Conservation (phyloP, 1,140 invertebrate species). For the Aphaenogaster floridana region DNA sequence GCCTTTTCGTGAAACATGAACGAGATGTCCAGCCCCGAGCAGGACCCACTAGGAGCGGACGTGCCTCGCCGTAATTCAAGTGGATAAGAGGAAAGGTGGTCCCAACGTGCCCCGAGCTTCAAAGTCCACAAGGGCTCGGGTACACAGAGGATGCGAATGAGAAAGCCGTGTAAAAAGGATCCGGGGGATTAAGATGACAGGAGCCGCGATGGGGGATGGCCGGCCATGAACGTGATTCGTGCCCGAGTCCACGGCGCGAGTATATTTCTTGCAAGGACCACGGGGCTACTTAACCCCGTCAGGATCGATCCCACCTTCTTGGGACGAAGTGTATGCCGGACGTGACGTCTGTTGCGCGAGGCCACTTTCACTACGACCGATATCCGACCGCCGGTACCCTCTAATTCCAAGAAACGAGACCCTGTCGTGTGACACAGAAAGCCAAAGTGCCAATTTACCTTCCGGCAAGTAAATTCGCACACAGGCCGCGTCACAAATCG, state of each 20-base stretch:
- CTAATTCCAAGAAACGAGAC: background rate
- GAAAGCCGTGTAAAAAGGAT: slow-evolving; percentile 81
- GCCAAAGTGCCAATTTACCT: slow-evolving; percentile 23
- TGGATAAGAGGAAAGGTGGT: slow-evolving; percentile 80
- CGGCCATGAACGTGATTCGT: slow-evolving; percentile 78
- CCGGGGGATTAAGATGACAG: slow-evolving; percentile 81
- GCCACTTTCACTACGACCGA: slow-evolving; percentile 51
- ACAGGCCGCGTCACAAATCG: too few species aligned
- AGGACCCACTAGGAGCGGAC: slow-evolving; percentile 75
- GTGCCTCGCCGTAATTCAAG: slow-evolving; percentile 82
- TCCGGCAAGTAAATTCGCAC: background rate
- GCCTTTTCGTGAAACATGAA: slow-evolving; percentile 74
- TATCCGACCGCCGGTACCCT: slow-evolving; percentile 5
- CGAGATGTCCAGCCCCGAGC: slow-evolving; percentile 72
- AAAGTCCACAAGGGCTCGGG: slow-evolving; percentile 75
- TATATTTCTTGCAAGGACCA: slow-evolving; percentile 71
- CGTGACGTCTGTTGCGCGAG: slow-evolving; percentile 68
- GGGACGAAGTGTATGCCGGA: slow-evolving; percentile 71
- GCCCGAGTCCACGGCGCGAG: slow-evolving; percentile 65
- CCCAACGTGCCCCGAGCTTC: slow-evolving; percentile 51
- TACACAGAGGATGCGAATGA: slow-evolving; percentile 77
- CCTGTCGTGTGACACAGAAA: background rate
- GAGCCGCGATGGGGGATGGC: slow-evolving; percentile 67
- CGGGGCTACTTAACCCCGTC: slow-evolving; percentile 70
- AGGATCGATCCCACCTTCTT: slow-evolving; percentile 68